A percentile compares a stretch with the other conserved stretches of the same genome.
Conservation (phyloP, 2,888 invertebrate genomes). For the Rotaria sp. region DNA sequence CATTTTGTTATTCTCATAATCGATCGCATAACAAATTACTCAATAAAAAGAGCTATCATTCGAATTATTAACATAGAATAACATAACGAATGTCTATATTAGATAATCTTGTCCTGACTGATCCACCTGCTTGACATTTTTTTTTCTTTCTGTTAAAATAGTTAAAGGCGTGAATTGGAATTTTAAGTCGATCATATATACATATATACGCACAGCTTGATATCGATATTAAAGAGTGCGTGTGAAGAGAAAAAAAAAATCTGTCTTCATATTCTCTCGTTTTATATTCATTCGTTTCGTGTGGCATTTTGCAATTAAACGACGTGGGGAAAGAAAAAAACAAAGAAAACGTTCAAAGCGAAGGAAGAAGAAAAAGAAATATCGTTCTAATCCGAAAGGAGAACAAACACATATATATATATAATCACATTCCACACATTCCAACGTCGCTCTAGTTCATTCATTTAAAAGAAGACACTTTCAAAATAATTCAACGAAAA, state of each 20-base stretch:
- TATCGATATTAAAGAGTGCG: not conserved
- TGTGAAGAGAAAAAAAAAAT: not conserved
- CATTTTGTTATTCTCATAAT: not conserved
- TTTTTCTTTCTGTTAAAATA: not conserved
- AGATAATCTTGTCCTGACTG: not conserved
- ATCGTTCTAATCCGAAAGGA: not conserved
- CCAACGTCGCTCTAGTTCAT: not conserved
- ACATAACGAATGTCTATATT: not conserved
- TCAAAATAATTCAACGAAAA: not conserved
- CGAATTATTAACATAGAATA: not conserved
- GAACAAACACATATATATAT: not conserved
- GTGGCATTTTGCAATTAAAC: slow-evolving; percentile 15
- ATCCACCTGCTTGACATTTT: slow-evolving; percentile 10
- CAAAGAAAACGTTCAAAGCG: not conserved
- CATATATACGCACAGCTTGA: not conserved
- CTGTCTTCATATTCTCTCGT: not conserved
- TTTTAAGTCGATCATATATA: slow-evolving; percentile 9
- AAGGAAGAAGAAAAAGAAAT: not conserved
- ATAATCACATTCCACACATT: slow-evolving; percentile 22
- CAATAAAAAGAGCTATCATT: not conserved
- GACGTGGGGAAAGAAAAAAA: not conserved
- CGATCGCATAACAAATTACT: not conserved
- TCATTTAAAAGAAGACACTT: not conserved
- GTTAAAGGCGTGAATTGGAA: slow-evolving; percentile 2
- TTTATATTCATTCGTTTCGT: not conserved